Conservation (phyloP, 2,888 invertebrate genomes). For the Sylvicola fuscatus region DNA sequence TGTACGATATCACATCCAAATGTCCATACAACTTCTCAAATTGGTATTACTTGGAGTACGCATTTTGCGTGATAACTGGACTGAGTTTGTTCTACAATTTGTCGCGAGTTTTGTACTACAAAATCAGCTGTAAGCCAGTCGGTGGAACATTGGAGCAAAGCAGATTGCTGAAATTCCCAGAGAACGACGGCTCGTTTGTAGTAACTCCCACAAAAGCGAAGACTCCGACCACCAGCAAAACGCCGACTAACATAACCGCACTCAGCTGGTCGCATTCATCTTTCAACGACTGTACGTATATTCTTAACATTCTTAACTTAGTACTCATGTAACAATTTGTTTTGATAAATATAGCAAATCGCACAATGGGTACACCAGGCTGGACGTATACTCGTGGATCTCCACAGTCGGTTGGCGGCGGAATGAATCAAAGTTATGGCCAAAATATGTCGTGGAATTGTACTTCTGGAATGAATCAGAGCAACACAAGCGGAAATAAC, state of each 20-base stretch:
- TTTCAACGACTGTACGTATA: not conserved
- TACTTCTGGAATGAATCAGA: conserved; percentile 7
- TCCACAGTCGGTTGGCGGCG: not conserved
- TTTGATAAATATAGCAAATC: too few species aligned
- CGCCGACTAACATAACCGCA: conserved; percentile 10
- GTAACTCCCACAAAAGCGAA: conserved; percentile 6
- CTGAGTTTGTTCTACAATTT: conserved; percentile 32
- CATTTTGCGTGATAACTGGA: conserved; percentile 22
- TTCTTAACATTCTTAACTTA: too few species aligned
- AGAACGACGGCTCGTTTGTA: conserved; percentile 14
- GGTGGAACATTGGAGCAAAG: conserved; percentile 29
- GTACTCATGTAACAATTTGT: too few species aligned
- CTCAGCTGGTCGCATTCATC: conserved; percentile 21
- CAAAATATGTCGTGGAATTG: conserved; percentile 15
- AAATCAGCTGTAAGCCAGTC: conserved; percentile 23
- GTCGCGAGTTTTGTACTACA: conserved; percentile 25
- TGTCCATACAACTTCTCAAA: conserved; percentile 14
- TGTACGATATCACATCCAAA: conserved; percentile 17
- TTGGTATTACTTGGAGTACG: conserved; percentile 27
- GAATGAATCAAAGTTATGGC: not conserved
- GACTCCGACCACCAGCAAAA: conserved; percentile 3
- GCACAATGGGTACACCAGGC: not conserved
- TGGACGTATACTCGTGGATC: conserved; percentile 3
- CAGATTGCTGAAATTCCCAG: conserved; percentile 29
- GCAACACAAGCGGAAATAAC: conserved; percentile 15